A percentile compares a stretch with the other conserved stretches of the same genome.
These are phyloP conservation scores for Oreochromis spilurus DNA, from an alignment of 2,113 vertebrate genomes.

Conservation along the genomic window DNA sequence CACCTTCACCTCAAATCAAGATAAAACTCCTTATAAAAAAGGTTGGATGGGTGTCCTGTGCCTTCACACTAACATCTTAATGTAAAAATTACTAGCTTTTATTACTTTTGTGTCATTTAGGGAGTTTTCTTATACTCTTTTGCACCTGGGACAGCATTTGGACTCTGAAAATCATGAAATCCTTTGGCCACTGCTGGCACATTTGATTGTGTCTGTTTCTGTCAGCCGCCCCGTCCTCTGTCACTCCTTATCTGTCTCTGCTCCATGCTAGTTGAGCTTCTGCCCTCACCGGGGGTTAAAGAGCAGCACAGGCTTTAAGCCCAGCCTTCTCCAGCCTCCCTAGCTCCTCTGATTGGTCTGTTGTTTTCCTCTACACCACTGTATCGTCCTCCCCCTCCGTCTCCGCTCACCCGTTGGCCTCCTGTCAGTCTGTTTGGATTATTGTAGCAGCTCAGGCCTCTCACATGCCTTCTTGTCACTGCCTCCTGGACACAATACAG, in stretches of 20 bases:
- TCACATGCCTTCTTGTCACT: constrained; percentile 11
- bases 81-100: background rate
- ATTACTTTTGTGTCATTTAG: background rate
- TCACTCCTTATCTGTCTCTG: constrained; percentile 23
- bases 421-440: constrained; percentile 66
- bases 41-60: background rate
- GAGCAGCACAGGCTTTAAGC: constrained; percentile 7
- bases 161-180: background rate
- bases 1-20: background rate
- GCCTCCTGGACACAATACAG: background rate
- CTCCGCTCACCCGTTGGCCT: background rate
- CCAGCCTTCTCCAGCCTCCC: constrained; percentile 2
- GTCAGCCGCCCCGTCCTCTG: background rate
- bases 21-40: background rate
- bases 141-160: background rate
- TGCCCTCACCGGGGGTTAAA: constrained; percentile 8
- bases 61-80: background rate
- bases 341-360: constrained; percentile 43
- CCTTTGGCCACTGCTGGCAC: background rate
- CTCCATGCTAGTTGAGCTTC: background rate
- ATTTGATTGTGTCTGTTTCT: background rate
- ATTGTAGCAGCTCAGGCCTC: constrained; percentile 47
- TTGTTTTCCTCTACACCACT: background rate
- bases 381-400: background rate
- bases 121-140: background rate